Conservation (phyloP, 1,140 invertebrate species). For the Cydia strobilella region DNA sequence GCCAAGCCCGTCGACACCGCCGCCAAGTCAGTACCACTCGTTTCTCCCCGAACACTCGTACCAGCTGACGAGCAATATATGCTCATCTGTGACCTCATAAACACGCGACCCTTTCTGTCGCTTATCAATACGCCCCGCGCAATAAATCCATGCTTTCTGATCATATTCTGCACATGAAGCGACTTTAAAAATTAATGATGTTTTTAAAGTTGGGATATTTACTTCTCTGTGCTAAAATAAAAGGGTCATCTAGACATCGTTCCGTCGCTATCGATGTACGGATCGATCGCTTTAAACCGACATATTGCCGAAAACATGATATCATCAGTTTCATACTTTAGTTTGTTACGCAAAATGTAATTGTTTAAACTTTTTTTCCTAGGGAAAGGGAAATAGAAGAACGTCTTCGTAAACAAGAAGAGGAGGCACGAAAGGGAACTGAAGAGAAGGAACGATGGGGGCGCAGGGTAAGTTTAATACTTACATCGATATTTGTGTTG, state of each 20-base stretch:
- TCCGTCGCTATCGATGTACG: conserved; percentile 42
- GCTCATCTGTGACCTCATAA: too few species aligned
- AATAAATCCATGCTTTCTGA: neutral
- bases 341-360: neutral
- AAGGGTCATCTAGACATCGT: conserved; percentile 65
- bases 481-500: conserved; percentile 2
- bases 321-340: neutral
- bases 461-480: conserved; percentile 51
- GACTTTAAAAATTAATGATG: conserved; percentile 41
- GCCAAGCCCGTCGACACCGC: conserved; percentile 97
- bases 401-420: conserved; percentile 73
- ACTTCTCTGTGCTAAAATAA: conserved; percentile 56
- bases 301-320: conserved; percentile 39
- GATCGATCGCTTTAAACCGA: conserved; percentile 69
- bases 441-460: conserved; percentile 77
- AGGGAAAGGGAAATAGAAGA: conserved; percentile 80
- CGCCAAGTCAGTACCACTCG: conserved; percentile 75
- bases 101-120: too few species aligned
- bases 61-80: too few species aligned
- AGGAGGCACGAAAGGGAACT: conserved; percentile 63
- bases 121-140: too few species aligned
- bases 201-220: conserved; percentile 44
- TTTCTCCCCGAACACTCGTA: neutral
- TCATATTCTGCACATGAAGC: conserved; percentile 46
- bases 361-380: neutral